Percentiles rank a stretch among this genome's conserved stretches.
phyloP scores from a whole-genome alignment of 2,888 invertebrate species.

The Leptopilina syphax region DNA sequence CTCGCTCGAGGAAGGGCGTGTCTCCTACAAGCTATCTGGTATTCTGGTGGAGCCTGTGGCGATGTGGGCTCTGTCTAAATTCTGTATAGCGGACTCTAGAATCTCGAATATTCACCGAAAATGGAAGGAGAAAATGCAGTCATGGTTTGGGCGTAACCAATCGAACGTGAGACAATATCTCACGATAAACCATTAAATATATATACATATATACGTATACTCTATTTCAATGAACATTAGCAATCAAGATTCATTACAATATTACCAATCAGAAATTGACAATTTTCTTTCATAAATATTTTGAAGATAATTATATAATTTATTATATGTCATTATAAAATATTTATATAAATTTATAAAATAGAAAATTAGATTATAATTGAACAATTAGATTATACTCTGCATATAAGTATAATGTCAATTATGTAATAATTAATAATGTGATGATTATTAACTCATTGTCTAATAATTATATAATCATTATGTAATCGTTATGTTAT shows the following conservation, averaged over 20 bases:
- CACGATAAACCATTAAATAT: constrained; percentile 21
- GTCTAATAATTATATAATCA: no score
- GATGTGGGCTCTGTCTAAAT: constrained; percentile 44
- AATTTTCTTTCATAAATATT: neutral
- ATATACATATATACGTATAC: neutral
- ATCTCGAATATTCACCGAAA: constrained; percentile 24
- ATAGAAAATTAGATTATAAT: no score
- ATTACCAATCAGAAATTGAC: neutral
- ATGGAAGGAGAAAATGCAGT: constrained; percentile 29
- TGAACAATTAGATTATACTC: no score
- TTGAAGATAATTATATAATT: no score
- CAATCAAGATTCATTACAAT: constrained; percentile 20
- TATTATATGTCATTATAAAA: no score
- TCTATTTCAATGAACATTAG: constrained; percentile 13
- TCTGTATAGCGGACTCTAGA: constrained; percentile 45
- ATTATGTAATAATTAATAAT: no score
- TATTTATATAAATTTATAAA: no score
- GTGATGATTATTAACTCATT: no score
- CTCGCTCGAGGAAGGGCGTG: constrained; percentile 32
- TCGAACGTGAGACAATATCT: constrained; percentile 30
- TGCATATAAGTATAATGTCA: no score
- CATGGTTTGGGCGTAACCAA: constrained; percentile 36
- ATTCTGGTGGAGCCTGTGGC: constrained; percentile 45
- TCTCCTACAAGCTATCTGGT: constrained; percentile 42
- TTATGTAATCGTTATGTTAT: no score